A percentile compares a stretch with the other conserved stretches of the same genome.
These are phyloP conservation scores for Pitta sordida DNA, from an alignment of 2,113 vertebrate species.

Conservation along the genomic window DNA sequence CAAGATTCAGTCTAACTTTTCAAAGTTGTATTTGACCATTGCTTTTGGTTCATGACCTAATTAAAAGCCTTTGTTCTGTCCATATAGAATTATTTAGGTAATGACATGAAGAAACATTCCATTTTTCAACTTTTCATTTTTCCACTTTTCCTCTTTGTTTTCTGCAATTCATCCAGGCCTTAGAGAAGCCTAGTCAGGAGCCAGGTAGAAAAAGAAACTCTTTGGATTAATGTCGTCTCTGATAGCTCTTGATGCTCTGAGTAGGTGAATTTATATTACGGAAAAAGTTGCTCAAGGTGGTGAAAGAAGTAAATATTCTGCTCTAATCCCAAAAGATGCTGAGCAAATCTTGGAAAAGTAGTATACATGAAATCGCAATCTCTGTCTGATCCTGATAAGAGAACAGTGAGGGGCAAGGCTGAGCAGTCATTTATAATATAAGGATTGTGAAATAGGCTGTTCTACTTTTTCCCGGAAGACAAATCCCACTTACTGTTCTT, in stretches of 20 bases:
- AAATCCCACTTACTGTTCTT: not conserved
- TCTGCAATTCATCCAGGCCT: not conserved
- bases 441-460: not conserved
- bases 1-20: not conserved
- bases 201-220: slow-evolving; percentile 43
- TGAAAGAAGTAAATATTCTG: slow-evolving; percentile 54
- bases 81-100: not conserved
- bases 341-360: slow-evolving; percentile 40
- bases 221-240: slow-evolving; percentile 46
- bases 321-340: slow-evolving; percentile 26
- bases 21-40: not conserved
- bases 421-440: not conserved
- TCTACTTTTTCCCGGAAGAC: not conserved
- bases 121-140: not conserved
- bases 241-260: slow-evolving; percentile 32
- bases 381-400: not conserved
- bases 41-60: not conserved
- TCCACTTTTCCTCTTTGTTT: not conserved
- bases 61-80: not conserved
- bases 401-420: not conserved
- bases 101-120: fast-evolving
- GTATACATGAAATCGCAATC: not conserved
- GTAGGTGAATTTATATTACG: slow-evolving; percentile 51
- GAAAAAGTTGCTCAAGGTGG: slow-evolving; percentile 42
- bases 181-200: slow-evolving; percentile 36